Evolutionary conservation across 2,797 vertebrate species (phyloP).

Genomic region (Tamandua tetradactyla): DNA sequence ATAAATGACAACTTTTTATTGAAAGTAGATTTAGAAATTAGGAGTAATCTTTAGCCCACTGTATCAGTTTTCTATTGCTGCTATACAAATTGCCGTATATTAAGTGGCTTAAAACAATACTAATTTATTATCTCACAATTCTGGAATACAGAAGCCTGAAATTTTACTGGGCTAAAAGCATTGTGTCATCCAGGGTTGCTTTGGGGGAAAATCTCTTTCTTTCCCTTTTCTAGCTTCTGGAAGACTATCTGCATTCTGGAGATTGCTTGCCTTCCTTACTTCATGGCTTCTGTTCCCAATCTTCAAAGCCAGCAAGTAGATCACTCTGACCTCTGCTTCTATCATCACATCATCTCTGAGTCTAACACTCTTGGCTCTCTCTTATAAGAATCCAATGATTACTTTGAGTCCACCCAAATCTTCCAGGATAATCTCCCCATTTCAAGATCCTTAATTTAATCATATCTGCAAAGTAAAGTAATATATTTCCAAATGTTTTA

Average conservation of each 20-base stretch:
- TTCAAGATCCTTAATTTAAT: neutral
- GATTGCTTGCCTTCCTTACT: neutral
- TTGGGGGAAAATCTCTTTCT: fast-evolving
- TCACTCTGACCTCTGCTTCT: neutral
- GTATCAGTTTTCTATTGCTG: neutral
- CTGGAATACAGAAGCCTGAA: neutral
- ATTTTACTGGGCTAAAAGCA: neutral
- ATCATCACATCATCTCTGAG: fast-evolving
- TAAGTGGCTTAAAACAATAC: neutral
- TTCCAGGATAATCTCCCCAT: neutral
- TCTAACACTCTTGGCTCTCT: neutral
- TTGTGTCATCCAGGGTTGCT: neutral
- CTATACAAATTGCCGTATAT: neutral
- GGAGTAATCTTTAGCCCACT: neutral
- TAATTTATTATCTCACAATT: neutral
- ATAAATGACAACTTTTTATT: neutral
- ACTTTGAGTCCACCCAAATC: neutral
- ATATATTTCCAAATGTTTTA: neutral
- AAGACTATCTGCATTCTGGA: neutral
- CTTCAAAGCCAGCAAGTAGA: too few relatives aligned
- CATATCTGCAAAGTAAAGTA: neutral
- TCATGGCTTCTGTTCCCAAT: neutral
- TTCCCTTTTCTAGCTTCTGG: neutral
- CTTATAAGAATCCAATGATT: neutral
- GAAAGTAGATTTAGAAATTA: neutral